These are phyloP conservation scores for Taurulus bubalis DNA, from an alignment of 2,113 vertebrate genomes.

Conservation along the genomic window DNA sequence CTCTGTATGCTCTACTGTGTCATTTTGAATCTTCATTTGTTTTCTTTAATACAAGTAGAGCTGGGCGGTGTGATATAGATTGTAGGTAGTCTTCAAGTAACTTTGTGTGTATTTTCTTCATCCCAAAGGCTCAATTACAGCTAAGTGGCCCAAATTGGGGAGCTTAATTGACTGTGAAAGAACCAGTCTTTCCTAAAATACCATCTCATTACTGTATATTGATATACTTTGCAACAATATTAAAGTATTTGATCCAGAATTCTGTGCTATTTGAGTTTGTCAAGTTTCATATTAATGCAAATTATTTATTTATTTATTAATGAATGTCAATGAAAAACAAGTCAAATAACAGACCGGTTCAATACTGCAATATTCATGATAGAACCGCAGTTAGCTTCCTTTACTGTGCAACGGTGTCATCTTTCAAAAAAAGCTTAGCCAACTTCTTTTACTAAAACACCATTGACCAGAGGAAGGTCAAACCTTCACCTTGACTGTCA, in stretches of 20 bases:
- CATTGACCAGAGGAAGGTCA: slow-evolving; percentile 51
- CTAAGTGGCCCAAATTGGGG: slow-evolving; percentile 30
- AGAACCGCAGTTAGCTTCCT: slow-evolving; percentile 9
- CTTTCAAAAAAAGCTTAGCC: slow-evolving; percentile 34
- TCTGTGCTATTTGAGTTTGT: slow-evolving; percentile 25
- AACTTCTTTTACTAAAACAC: slow-evolving; percentile 26
- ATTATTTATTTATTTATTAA: slow-evolving; percentile 13
- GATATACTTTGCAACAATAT: neutral
- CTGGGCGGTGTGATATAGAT: neutral
- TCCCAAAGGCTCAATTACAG: slow-evolving; percentile 40
- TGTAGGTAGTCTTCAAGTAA: neutral
- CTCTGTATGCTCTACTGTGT: slow-evolving; percentile 23
- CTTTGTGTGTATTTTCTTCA: slow-evolving; percentile 25
- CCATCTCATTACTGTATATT: slow-evolving; percentile 24
- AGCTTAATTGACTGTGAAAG: slow-evolving; percentile 36
- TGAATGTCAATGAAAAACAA: slow-evolving; percentile 21
- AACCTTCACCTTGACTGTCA: slow-evolving; percentile 53
- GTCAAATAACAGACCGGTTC: slow-evolving; percentile 10
- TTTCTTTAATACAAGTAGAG: neutral
- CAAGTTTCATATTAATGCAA: slow-evolving; percentile 1
- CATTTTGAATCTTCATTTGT: slow-evolving; percentile 28
- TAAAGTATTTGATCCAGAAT: neutral
- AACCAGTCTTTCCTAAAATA: slow-evolving; percentile 26
- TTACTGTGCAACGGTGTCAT: slow-evolving; percentile 18
- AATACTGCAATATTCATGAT: slow-evolving; percentile 19